Conservation (phyloP, 2,888 invertebrate species). For the Drosophila nr. perissopoda region DNA sequence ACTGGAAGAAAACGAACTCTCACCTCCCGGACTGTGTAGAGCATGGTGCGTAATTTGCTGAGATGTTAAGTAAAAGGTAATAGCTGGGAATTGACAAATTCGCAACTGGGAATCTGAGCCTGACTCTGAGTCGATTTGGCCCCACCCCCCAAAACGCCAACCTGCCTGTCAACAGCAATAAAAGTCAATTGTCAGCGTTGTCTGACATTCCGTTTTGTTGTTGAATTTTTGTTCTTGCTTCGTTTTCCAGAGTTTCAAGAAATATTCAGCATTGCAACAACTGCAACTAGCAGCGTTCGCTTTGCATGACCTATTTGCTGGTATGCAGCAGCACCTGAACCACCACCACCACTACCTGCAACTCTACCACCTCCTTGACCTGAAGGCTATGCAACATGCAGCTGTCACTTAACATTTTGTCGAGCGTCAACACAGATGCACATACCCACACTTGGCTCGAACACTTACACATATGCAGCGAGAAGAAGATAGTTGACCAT, state of each 20-base stretch:
- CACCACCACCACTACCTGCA: neutral
- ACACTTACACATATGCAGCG: neutral
- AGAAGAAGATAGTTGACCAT: neutral
- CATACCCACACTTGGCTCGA: neutral
- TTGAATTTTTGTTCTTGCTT: slow-evolving; percentile 14
- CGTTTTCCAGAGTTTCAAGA: slow-evolving; percentile 21
- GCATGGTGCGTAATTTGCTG: slow-evolving; percentile 72
- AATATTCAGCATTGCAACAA: slow-evolving; percentile 42
- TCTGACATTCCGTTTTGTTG: slow-evolving; percentile 49
- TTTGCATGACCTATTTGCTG: slow-evolving; percentile 46
- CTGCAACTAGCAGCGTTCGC: slow-evolving; percentile 18
- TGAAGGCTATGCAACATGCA: slow-evolving; percentile 41
- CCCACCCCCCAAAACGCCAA: slow-evolving; percentile 1
- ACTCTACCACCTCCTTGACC: slow-evolving; percentile 11
- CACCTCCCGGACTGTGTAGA: slow-evolving; percentile 42
- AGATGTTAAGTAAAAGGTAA: slow-evolving; percentile 73
- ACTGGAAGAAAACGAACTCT: slow-evolving; percentile 26
- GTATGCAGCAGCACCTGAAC: slow-evolving; percentile 46
- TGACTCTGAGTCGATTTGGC: slow-evolving; percentile 17
- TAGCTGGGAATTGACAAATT: slow-evolving; percentile 75
- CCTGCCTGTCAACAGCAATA: slow-evolving; percentile 71
- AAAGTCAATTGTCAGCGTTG: slow-evolving; percentile 76
- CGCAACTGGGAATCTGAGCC: slow-evolving; percentile 36
- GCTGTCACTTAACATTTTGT: slow-evolving; percentile 75
- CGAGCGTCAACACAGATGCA: slow-evolving; percentile 43